These are phyloP conservation scores for Sicus ferrugineus DNA, from an alignment of 2,888 invertebrate species.

Conservation along the genomic window DNA sequence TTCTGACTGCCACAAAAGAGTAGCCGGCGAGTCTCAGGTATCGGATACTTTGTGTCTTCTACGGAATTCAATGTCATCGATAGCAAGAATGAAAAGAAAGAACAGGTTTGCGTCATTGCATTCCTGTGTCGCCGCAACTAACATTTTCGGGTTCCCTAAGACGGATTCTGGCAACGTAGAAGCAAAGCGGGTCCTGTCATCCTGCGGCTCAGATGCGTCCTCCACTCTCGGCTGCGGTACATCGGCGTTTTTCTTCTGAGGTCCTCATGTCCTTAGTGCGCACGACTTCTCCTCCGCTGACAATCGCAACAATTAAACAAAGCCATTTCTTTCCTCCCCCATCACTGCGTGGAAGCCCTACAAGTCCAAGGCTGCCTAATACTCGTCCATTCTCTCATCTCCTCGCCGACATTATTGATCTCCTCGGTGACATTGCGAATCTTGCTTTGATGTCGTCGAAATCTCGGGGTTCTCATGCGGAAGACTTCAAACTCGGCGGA, in stretches of 20 bases:
- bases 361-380: no score
- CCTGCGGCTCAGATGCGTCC: background rate
- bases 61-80: no score
- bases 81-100: no score
- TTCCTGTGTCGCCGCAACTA: background rate
- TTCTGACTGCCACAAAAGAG: no score
- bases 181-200: background rate
- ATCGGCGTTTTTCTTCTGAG: background rate
- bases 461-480: constrained; percentile 11
- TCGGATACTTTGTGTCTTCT: no score
- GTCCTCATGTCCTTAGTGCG: background rate
- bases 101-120: background rate
- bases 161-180: background rate
- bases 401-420: background rate
- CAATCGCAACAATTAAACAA: constrained; percentile 12
- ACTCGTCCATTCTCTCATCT: background rate
- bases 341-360: no score
- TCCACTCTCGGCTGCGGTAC: background rate
- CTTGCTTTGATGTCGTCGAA: constrained; percentile 12
- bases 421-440: constrained; percentile 18
- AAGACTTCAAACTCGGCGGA: background rate
- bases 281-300: constrained; percentile 8
- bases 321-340: background rate
- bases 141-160: background rate
- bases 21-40: no score